Evolutionary conservation across 2,888 invertebrate genomes (phyloP).

Genomic region (Campaea margaritaria): DNA sequence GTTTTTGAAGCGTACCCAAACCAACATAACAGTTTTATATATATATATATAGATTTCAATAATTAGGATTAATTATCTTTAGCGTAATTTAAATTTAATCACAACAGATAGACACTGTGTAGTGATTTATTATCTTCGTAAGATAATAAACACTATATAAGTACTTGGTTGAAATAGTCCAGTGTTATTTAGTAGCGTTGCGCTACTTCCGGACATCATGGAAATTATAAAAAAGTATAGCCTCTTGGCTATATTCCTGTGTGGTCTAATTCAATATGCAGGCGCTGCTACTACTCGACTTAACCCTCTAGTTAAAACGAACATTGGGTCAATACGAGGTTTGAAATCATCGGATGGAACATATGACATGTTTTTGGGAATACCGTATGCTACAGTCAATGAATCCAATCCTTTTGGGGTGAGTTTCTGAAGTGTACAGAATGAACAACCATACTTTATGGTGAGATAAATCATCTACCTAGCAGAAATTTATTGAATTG

Average conservation of each 20-base stretch:
- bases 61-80: too few species aligned
- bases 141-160: not conserved
- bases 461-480: not conserved
- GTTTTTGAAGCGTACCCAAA: too few species aligned
- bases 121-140: conserved; percentile 1
- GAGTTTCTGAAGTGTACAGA: conserved; percentile 36
- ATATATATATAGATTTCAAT: too few species aligned
- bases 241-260: conserved; percentile 34
- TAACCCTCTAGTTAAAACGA: conserved; percentile 60
- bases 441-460: not conserved
- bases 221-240: conserved; percentile 24
- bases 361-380: conserved; percentile 66
- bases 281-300: conserved; percentile 45
- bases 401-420: conserved; percentile 64
- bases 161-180: not conserved
- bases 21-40: too few species aligned
- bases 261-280: conserved; percentile 35
- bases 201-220: conserved; percentile 39
- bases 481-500: not conserved
- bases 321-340: conserved; percentile 59
- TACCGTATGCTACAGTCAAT: conserved; percentile 64
- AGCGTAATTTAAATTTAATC: not conserved
- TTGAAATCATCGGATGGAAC: conserved; percentile 57
- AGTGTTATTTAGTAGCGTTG: conserved; percentile 7
- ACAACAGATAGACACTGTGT: not conserved